These are phyloP conservation scores for Cetoscarus ocellatus DNA, from an alignment of 2,797 vertebrate species.

Conservation along the genomic window DNA sequence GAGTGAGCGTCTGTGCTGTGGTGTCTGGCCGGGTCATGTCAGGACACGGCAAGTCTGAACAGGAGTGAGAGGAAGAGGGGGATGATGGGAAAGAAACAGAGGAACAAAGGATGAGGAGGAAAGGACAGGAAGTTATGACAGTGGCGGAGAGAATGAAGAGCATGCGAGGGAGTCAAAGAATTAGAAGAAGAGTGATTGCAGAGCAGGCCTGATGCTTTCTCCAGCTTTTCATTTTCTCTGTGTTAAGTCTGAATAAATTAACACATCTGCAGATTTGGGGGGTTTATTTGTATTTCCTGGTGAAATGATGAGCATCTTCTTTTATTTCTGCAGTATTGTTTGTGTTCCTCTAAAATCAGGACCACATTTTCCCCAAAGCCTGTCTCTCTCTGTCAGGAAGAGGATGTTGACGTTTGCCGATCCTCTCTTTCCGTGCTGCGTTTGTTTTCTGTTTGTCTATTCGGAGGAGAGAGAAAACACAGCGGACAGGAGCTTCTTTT, in stretches of 20 bases:
- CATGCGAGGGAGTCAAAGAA: background rate
- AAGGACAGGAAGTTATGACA: constrained; percentile 3
- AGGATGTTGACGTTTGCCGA: constrained; percentile 19
- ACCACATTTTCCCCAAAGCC: constrained; percentile 4
- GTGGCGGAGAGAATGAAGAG: constrained; percentile 43
- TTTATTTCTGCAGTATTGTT: background rate
- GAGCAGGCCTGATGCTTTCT: background rate
- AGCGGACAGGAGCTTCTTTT: constrained; percentile 2
- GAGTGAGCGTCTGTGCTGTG: constrained; percentile 21
- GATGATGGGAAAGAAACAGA: constrained; percentile 9
- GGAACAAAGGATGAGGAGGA: constrained; percentile 4
- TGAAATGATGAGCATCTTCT: background rate
- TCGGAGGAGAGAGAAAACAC: background rate
- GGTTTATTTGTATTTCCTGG: background rate
- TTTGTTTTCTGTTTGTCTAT: constrained; percentile 8
- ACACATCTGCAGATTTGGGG: background rate
- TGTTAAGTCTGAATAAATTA: background rate
- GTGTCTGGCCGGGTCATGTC: constrained; percentile 36
- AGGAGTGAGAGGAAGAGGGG: background rate
- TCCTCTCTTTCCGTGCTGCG: background rate
- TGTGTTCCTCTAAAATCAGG: background rate
- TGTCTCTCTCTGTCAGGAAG: constrained; percentile 12
- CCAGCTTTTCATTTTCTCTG: background rate
- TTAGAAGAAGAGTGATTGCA: constrained; percentile 43
- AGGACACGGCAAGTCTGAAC: constrained; percentile 32